Base-by-base conservation (phyloP, 2,888 invertebrate genomes). In the Pterobdella sp. region DNA sequence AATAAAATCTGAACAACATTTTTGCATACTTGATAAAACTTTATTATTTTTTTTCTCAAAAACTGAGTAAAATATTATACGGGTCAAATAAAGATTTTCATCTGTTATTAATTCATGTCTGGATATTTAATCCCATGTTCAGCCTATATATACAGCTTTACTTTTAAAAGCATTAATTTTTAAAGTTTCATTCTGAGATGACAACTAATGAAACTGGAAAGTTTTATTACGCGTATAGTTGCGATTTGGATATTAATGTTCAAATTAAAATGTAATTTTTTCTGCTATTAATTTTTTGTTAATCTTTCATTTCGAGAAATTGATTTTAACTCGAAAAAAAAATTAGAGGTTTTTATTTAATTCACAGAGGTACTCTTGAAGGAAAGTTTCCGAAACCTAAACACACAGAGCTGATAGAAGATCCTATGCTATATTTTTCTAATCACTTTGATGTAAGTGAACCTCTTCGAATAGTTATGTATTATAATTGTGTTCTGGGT, bases 401-500 rank as follows among this genome's bases (percentile, higher is more conserved):
- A 80, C 94, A 92, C 87, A 91, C 92, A 80, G 90, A 92, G 81
- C 85, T 96, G 1, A 86, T 95, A 0, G 87, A 89, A 32, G 91
- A 95, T 81, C 94, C 94, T 0, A 89, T 93, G 87, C 86, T 95
- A 71, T 91, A 92, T 80, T 94, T 91, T 84, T 93, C 93, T 14
- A 42, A 42, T 22, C 7, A 42, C 49, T 42, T 42, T 22, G 49
- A 42, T 14, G 49, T 42, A 42, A 42, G 22, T n/a, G n/a, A n/a
- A n/a, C n/a, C n/a, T n/a, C n/a, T n/a, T n/a, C n/a, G n/a, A n/a
- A n/a, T n/a, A n/a, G n/a, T n/a, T n/a, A n/a, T n/a, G n/a, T n/a
- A n/a, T n/a, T n/a, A n/a, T n/a, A n/a, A n/a, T n/a, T n/a, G n/a
- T n/a, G n/a, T n/a, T n/a, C n/a, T n/a, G n/a, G n/a, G n/a, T n/a